Percentiles rank a stretch among this genome's conserved stretches.
These are phyloP conservation scores for Bursaphelenchus okinawaensis DNA, from an alignment of 2,888 invertebrate genomes.

Conservation along the genomic window DNA sequence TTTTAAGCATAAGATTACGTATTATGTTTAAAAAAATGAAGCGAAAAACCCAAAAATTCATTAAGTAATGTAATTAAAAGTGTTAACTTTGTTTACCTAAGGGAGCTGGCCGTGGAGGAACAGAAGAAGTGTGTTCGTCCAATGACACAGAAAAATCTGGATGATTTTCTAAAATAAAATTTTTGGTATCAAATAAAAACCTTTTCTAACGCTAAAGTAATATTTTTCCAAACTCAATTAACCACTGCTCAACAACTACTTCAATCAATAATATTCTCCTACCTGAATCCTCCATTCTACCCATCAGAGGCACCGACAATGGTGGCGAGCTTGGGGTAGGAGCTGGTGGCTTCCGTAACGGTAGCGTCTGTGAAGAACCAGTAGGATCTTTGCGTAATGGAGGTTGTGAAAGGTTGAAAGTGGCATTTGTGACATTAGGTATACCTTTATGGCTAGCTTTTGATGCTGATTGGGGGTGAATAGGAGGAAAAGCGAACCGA, in stretches of 20 bases:
- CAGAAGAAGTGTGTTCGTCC: too few relatives aligned
- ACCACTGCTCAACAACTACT: too few relatives aligned
- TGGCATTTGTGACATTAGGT: background rate
- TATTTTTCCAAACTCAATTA: too few relatives aligned
- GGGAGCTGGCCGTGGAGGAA: too few relatives aligned
- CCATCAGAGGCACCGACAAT: background rate
- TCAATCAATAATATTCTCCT: too few relatives aligned
- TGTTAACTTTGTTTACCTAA: too few relatives aligned
- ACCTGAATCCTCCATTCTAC: background rate
- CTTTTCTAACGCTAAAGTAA: too few relatives aligned
- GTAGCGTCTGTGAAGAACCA: background rate
- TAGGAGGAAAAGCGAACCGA: slow-evolving; percentile 13
- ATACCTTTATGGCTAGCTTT: background rate
- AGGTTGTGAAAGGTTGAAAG: background rate
- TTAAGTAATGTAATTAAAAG: too few relatives aligned
- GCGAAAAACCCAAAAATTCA: too few relatives aligned
- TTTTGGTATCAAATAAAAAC: too few relatives aligned
- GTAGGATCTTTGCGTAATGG: background rate
- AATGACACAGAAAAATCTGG: background rate
- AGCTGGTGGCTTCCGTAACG: slow-evolving; percentile 6
- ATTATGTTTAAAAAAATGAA: too few relatives aligned
- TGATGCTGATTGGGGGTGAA: background rate
- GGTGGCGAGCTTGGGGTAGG: background rate
- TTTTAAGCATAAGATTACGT: too few relatives aligned
- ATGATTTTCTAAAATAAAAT: background rate